Percentiles rank a stretch among this genome's conserved stretches.
These are phyloP conservation scores for Plebejus argus DNA, from an alignment of 2,888 invertebrate genomes.

Conservation along the genomic window DNA sequence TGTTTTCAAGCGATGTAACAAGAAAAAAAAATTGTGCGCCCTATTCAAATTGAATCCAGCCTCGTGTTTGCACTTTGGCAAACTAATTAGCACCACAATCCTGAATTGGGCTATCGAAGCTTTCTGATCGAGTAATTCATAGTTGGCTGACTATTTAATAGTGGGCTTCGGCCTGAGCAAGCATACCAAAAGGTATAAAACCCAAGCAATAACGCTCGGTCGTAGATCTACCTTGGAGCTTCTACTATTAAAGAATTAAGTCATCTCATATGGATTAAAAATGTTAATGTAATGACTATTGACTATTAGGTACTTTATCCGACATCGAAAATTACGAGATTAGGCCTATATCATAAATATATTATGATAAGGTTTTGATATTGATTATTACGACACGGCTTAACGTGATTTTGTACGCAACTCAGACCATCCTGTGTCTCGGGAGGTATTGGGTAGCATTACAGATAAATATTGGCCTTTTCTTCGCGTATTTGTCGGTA, in stretches of 20 bases:
- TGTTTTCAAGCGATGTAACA: background rate
- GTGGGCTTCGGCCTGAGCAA: background rate
- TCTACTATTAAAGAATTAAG: no score
- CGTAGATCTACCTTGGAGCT: no score
- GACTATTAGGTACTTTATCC: background rate
- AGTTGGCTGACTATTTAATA: background rate
- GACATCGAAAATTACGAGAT: background rate
- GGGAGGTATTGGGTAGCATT: background rate
- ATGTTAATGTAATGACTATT: background rate
- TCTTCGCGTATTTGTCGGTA: background rate
- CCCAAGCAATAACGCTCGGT: no score
- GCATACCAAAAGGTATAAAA: background rate
- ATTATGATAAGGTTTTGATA: slow-evolving; percentile 19
- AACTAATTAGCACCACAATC: background rate
- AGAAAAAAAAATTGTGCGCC: background rate
- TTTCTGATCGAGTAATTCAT: background rate
- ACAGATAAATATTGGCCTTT: background rate
- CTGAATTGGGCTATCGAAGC: background rate
- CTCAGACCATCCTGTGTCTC: background rate
- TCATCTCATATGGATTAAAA: background rate
- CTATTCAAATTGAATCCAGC: background rate
- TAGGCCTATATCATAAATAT: slow-evolving; percentile 6
- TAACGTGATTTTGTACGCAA: slow-evolving; percentile 24
- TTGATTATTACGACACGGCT: slow-evolving; percentile 22
- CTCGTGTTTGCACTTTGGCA: background rate